Base-by-base conservation (phyloP, 2,888 invertebrate species). In the Hemistola chrysoprasaria region DNA sequence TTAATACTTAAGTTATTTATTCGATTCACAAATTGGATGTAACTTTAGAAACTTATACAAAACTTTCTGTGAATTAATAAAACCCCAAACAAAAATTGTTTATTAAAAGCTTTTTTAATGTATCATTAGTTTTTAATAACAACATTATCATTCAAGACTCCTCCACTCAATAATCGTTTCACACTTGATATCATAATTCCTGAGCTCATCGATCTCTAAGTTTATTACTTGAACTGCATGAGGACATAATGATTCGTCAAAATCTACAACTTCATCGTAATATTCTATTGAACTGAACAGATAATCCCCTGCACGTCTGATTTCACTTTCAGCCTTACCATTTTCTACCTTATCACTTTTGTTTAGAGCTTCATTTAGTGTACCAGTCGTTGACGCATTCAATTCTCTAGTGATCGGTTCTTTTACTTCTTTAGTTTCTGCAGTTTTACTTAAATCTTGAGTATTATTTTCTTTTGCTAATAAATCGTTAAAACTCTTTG, bases 261-360 rank as follows among this genome's bases (percentile, higher is more conserved):
- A 81, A 1, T 66, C 65, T 0, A 50, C 34, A 0, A 46, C 28
- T 1, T 84, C 83, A 7, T 83, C 85, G 24, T 84, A 81, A 44
- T 85, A 85, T 44, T 86, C 85, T 0, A 64, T 45, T 0, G 83
- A 79, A 40, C 80, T 80, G 23, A 83, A 82, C 50, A 70, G 55
- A 36, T 87, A 86, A 7, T 84, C 84, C 9, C 65, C 63, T 0
- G 55, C 58, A 3, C 78, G 62, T 21, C 79, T 63, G 2, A 9
- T 43, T 21, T 53, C 51, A 6, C 30, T 11, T 7, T 34, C 42
- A 11, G n/a, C 31, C 33, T 55, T 43, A 38, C 46, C 39, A 52
- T 59, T 50, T 31, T 47, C 7, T 10, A 11, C 34, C 29, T 50
- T 43, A 26, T 32, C 26, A 4, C 25, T 20, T 30, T 39, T 23